A percentile compares a stretch with the other conserved stretches of the same genome.
phyloP scores from a whole-genome alignment of 1,140 invertebrate genomes.

The Andrena cerasifolii region DNA sequence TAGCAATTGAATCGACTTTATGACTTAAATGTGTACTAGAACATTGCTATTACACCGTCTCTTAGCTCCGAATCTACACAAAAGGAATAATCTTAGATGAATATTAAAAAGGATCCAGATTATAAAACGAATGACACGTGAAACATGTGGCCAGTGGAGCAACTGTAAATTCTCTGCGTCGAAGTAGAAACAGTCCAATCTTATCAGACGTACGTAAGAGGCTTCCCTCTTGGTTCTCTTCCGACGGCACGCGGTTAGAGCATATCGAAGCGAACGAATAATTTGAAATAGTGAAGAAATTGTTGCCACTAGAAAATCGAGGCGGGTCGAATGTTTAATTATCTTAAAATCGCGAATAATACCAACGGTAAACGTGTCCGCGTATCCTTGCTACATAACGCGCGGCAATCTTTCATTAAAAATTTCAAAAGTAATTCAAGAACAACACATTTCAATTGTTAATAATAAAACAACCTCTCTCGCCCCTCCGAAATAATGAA shows the following conservation, averaged over 20 bases:
- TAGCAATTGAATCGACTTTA: too few species aligned
- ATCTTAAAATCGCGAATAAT: neutral
- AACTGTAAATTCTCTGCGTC: conserved; percentile 16
- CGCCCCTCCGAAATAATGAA: too few species aligned
- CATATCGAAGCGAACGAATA: conserved; percentile 1
- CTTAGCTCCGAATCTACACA: too few species aligned
- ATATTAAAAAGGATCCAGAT: neutral
- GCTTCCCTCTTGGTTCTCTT: conserved; percentile 38
- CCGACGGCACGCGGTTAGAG: conserved; percentile 63
- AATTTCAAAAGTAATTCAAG: neutral
- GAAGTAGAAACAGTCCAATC: conserved; percentile 63
- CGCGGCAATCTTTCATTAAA: neutral
- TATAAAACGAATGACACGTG: neutral
- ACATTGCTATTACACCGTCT: too few species aligned
- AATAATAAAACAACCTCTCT: neutral
- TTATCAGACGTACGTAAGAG: conserved; percentile 67
- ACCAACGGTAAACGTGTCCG: neutral
- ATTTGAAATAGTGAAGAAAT: too few species aligned
- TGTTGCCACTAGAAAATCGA: neutral
- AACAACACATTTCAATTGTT: neutral
- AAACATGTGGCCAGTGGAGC: neutral
- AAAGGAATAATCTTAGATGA: neutral
- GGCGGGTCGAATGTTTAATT: neutral
- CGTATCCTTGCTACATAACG: neutral
- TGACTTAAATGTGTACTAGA: too few species aligned